Evolutionary conservation across 2,113 vertebrate genomes (phyloP).

Genomic region (Zapus hudsonius): DNA sequence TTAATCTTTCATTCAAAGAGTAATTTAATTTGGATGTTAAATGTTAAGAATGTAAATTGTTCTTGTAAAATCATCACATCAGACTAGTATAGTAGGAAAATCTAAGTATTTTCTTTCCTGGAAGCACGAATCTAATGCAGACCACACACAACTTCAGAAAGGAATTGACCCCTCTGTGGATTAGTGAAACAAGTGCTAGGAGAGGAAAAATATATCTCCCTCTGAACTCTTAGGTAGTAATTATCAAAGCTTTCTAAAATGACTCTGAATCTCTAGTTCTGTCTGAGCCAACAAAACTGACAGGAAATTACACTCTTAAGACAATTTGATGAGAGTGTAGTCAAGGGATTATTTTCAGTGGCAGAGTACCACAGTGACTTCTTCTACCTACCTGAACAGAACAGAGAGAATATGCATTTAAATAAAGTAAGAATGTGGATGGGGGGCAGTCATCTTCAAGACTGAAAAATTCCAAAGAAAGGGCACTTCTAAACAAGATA

Average conservation of each 20-base stretch:
- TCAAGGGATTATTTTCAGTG: neutral
- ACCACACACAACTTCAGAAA: neutral
- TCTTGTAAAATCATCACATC: neutral
- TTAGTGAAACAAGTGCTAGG: neutral
- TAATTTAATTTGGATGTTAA: slow-evolving; percentile 40
- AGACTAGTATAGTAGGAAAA: neutral
- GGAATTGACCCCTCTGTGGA: neutral
- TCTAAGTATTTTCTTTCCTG: neutral
- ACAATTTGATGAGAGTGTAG: neutral
- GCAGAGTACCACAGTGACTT: neutral
- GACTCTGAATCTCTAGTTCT: neutral
- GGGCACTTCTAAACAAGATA: neutral
- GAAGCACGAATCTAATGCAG: neutral
- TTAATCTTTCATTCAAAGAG: neutral
- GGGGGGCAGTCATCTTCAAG: neutral
- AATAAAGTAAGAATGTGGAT: neutral
- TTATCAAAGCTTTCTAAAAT: neutral
- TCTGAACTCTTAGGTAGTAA: neutral
- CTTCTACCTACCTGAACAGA: neutral
- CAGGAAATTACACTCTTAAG: neutral
- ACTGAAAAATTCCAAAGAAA: slow-evolving; percentile 4
- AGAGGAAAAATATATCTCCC: neutral
- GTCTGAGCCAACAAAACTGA: accelerated
- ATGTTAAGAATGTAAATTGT: slow-evolving; percentile 6
- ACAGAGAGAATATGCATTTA: neutral